phyloP scores from a whole-genome alignment of 1,140 invertebrate species.

The Drosophila pallidifrons region DNA sequence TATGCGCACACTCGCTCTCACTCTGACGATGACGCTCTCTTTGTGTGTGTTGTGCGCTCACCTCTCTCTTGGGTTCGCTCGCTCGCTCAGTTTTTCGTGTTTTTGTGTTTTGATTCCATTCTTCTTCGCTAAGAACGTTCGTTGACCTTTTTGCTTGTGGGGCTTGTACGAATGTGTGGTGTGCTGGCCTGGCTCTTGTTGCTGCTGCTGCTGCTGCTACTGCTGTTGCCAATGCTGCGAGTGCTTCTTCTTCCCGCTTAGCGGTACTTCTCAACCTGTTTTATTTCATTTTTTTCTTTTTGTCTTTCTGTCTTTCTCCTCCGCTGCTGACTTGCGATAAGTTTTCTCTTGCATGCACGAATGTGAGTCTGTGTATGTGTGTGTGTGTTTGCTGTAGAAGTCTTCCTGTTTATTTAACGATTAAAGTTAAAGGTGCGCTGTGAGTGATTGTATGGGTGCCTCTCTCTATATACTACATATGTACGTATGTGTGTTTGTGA shows the following conservation, averaged over 20 bases:
- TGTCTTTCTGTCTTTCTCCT: constrained; percentile 10
- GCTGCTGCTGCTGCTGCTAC: constrained; percentile 40
- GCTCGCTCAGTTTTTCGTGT: constrained; percentile 71
- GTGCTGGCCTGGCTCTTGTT: constrained; percentile 50
- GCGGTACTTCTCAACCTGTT: constrained; percentile 85
- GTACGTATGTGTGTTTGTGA: constrained; percentile 12
- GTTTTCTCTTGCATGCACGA: constrained; percentile 36
- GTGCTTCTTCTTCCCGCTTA: constrained; percentile 67
- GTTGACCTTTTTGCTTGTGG: constrained; percentile 79
- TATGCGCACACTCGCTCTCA: constrained; percentile 9
- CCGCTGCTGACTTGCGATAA: constrained; percentile 54
- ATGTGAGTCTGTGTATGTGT: constrained; percentile 25
- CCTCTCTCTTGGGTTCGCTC: constrained; percentile 24
- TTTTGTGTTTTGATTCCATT: constrained; percentile 84
- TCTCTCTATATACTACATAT: constrained; percentile 3
- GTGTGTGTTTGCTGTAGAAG: constrained; percentile 76
- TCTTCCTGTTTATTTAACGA: constrained; percentile 81
- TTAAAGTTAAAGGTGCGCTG: constrained; percentile 69
- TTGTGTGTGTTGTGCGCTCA: not conserved
- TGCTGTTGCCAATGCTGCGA: constrained; percentile 29
- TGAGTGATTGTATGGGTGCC: constrained; percentile 8
- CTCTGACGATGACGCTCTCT: not conserved
- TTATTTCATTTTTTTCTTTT: constrained; percentile 51
- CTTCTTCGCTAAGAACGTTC: constrained; percentile 84
- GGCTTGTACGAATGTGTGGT: constrained; percentile 31